Conservation (phyloP, 2,113 vertebrate genomes). For the Halichoerus grypus region DNA sequence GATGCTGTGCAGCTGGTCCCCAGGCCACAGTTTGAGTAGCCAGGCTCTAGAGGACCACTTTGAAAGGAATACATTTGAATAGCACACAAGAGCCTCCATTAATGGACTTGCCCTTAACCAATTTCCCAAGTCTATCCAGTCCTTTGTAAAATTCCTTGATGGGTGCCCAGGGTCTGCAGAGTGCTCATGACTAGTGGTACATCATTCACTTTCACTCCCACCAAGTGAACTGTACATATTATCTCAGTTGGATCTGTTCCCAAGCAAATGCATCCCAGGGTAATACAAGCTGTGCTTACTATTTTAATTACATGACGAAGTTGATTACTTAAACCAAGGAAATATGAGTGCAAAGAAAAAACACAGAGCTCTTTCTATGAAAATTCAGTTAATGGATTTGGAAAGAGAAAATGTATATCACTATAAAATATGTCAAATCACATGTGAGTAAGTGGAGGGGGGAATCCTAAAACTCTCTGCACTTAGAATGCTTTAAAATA, state of each 20-base stretch:
- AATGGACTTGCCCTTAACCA: neutral
- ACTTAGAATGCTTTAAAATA: neutral
- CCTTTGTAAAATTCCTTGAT: neutral
- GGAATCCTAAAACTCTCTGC: slow-evolving; percentile 4
- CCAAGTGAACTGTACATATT: neutral
- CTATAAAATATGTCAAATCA: slow-evolving; percentile 38
- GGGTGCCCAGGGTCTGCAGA: no score
- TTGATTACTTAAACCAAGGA: neutral
- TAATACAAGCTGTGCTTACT: neutral
- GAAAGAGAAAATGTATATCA: neutral
- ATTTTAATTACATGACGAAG: slow-evolving; percentile 4
- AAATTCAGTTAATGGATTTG: neutral
- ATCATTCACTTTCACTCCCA: neutral
- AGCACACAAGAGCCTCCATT: neutral
- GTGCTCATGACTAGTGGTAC: neutral
- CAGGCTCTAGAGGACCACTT: neutral
- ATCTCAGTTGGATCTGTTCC: neutral
- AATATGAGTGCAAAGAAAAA: slow-evolving; percentile 23
- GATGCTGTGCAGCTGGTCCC: neutral
- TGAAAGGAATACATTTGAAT: neutral
- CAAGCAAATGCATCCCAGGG: neutral
- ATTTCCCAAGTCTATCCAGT: neutral
- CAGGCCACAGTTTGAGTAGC: neutral
- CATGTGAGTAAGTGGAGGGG: neutral
- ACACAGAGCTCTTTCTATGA: neutral